phyloP scores from a whole-genome alignment of 2,113 vertebrate species.

The Hipposideros armiger region DNA sequence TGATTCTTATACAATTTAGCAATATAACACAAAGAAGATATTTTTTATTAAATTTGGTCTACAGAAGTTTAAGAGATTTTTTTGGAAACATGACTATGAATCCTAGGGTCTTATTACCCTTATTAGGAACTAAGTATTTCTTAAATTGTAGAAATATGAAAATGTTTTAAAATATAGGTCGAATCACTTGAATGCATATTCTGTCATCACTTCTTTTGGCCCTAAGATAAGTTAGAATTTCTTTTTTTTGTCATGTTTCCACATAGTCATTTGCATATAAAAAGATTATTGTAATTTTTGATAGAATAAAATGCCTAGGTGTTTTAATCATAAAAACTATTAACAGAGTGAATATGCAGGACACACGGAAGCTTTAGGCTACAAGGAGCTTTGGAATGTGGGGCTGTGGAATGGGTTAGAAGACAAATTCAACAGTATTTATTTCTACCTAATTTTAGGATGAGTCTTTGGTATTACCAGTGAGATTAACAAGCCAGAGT shows the following conservation, averaged over 20 bases:
- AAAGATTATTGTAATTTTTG: constrained; percentile 49
- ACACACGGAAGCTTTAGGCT: not conserved
- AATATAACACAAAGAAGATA: not conserved
- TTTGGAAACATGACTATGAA: constrained; percentile 37
- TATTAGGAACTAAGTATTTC: constrained; percentile 18
- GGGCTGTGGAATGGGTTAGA: not conserved
- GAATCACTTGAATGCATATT: constrained; percentile 29
- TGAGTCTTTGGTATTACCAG: not conserved
- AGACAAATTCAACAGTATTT: not conserved
- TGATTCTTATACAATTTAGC: not conserved
- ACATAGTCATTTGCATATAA: not conserved
- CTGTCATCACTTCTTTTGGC: not conserved
- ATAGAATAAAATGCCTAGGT: not conserved
- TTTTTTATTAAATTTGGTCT: constrained; percentile 34
- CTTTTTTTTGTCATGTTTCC: not conserved
- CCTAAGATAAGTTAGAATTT: not conserved
- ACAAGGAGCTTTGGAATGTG: not conserved
- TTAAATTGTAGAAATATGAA: constrained; percentile 47
- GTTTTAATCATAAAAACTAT: not conserved
- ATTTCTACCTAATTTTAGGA: not conserved
- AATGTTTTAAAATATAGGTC: constrained; percentile 44
- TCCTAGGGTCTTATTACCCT: constrained; percentile 51
- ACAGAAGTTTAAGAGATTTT: constrained; percentile 4
- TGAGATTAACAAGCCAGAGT: not conserved
- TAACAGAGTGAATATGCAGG: not conserved